Evolutionary conservation across 2,888 invertebrate genomes (phyloP), one percentile per base, ranked within the genome.

Genomic region (Cenopis cana): DNA sequence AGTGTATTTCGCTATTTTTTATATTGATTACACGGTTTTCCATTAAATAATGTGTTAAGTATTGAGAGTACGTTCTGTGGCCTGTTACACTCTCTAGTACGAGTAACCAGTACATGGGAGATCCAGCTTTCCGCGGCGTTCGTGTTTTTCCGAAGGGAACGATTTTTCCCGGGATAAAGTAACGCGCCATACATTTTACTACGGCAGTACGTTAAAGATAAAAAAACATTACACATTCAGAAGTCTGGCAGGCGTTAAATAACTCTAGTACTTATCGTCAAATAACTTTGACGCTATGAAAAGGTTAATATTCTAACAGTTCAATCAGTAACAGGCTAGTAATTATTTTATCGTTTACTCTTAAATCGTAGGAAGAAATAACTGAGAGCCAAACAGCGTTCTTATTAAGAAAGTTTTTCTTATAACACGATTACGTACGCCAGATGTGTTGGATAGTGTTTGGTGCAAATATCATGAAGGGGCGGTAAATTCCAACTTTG

Each of bases 361-460:
- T 79, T 78, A 76, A 78, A 74, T 74, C 77, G 78, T 79, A 78
- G 73, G 84, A 80, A 82, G 82, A 83, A 84, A 87, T 83, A 85
- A 75, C 76, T 76, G 82, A 78, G 83, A 86, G 84, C 85, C 86
- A 88, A 89, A 88, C 86, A 83, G 81, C 84, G 85, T 82, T 85
- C 90, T 92, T 92, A 93, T 93, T 93, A 92, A 90, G 87, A 93
- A 93, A 93, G 89, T 93, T 93, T 93, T 92, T 92, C 88, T 89
- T 86, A 87, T 93, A 92, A 92, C 90, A 88, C 87, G 89, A 92
- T 93, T 92, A 92, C 89, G 85, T 82, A 82, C 91, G 83, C 91
- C 93, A 93, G 91, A 93, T 93, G 93, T 90, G 90, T 88, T 83
- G 81, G 82, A 84, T 85, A 82, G 88, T 81, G 84, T 78, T 82